Evolutionary conservation across 2,888 invertebrate genomes (phyloP), one percentile per base, ranked within the genome.

Genomic region (Sussaba pulchella): DNA sequence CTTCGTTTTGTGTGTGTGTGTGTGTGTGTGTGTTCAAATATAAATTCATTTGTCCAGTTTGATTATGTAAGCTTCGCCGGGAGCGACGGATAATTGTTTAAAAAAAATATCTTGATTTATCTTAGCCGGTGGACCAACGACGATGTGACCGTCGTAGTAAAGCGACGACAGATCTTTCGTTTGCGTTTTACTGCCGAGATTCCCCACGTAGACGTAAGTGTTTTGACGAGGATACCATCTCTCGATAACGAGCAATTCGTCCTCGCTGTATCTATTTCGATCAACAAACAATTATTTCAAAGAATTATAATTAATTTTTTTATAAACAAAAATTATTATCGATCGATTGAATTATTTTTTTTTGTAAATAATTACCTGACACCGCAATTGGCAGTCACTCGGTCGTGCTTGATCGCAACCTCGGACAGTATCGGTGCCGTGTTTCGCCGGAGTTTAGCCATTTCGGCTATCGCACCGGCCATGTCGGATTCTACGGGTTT

Each of bases 171-270:
- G 93, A 92, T 97, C 97, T 67, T 95, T 95, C 1, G 94, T 94
- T 45, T 95, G 94, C 17, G 94, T 92, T 8, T 90, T 90, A 45
- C 90, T 92, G 0, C 96, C 96, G 1, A 97, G 93, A 93, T 97
- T 97, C 0, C 95, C 95, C 0, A 97, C 94, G 78, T 96, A 94
- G 0, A 96, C 95, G 88, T 95, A 96, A 0, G 96, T 95, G 88
- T 96, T 96, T 76, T 96, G 94, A 14, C 97, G 94, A 0, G 97
- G 97, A 91, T 95, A 97, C 94, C 95, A 96, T 57, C 97, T 93
- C 88, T 97, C 97, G 17, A 97, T 94, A 1, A 97, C 92, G 57
- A 97, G 93, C 73, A 94, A 88, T 87, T 95, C 94, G 54, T 94
- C 94, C 45, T 94, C 93, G 26, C 94, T 94, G 88, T 94, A 94